Percentiles rank a stretch among this genome's conserved stretches.
phyloP scores from a whole-genome alignment of 2,113 vertebrate species.

The Climacteris rufus region DNA sequence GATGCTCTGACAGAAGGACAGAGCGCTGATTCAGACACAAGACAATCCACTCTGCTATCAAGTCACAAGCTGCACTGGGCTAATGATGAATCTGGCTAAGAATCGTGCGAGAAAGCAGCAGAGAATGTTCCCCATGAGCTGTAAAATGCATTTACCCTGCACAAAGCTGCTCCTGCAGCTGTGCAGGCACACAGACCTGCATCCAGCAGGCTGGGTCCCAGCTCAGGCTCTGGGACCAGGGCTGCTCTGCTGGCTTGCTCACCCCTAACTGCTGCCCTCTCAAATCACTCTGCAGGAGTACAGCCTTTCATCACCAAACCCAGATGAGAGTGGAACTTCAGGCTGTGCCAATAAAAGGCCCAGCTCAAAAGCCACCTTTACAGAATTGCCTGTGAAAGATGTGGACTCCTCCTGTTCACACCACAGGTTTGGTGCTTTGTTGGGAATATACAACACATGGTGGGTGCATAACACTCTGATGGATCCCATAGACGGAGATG shows the following conservation, averaged over 20 bases:
- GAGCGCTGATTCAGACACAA: neutral
- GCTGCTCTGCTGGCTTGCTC: neutral
- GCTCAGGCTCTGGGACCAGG: neutral
- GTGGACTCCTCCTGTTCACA: neutral
- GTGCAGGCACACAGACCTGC: neutral
- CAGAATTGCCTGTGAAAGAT: neutral
- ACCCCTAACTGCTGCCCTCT: neutral
- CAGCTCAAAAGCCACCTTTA: neutral
- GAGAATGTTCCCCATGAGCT: neutral
- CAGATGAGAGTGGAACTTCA: neutral
- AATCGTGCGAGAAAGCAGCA: neutral
- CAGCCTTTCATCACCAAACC: neutral
- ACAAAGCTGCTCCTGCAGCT: neutral
- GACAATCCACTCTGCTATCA: neutral
- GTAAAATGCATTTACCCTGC: neutral
- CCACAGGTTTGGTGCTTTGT: neutral
- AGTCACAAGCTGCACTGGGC: neutral
- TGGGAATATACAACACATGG: neutral
- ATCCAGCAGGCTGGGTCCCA: neutral
- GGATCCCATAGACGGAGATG: neutral
- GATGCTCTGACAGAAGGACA: neutral
- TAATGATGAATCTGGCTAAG: neutral
- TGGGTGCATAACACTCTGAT: neutral
- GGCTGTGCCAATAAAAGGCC: neutral
- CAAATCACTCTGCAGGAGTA: neutral